Conservation (phyloP, 2,113 vertebrate species). For the Trematomus loennbergii region DNA sequence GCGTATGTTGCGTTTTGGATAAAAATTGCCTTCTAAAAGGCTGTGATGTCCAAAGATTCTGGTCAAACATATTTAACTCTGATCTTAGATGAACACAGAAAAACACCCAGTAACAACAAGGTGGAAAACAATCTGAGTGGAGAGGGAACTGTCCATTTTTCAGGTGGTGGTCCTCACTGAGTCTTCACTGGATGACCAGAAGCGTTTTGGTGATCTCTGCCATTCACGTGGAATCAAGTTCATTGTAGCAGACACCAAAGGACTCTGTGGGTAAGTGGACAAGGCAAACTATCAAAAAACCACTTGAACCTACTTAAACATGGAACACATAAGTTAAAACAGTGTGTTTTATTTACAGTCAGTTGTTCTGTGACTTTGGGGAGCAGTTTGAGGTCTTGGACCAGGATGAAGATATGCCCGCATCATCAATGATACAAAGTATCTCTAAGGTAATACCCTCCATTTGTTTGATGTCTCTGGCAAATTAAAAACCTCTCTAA, state of each 20-base stretch:
- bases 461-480: not conserved
- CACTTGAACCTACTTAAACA: not conserved
- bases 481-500: no score
- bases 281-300: not conserved
- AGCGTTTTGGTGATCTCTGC: constrained; percentile 84
- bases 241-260: constrained; percentile 87
- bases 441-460: constrained; percentile 86
- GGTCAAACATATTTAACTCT: not conserved
- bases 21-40: not conserved
- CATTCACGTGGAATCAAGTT: constrained; percentile 83
- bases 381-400: constrained; percentile 83
- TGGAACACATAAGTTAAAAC: not conserved
- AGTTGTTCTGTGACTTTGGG: constrained; percentile 95
- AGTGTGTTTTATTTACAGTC: constrained; percentile 78
- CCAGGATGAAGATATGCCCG: constrained; percentile 79
- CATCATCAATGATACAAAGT: constrained; percentile 73
- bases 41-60: not conserved
- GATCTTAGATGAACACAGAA: not conserved
- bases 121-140: not conserved
- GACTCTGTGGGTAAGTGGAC: constrained; percentile 89
- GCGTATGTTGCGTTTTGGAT: not conserved
- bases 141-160: constrained; percentile 6
- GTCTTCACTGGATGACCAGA: constrained; percentile 89
- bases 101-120: no score
- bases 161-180: constrained; percentile 92